Conservation (phyloP, 2,113 vertebrate species). For the Eulemur macaco region DNA sequence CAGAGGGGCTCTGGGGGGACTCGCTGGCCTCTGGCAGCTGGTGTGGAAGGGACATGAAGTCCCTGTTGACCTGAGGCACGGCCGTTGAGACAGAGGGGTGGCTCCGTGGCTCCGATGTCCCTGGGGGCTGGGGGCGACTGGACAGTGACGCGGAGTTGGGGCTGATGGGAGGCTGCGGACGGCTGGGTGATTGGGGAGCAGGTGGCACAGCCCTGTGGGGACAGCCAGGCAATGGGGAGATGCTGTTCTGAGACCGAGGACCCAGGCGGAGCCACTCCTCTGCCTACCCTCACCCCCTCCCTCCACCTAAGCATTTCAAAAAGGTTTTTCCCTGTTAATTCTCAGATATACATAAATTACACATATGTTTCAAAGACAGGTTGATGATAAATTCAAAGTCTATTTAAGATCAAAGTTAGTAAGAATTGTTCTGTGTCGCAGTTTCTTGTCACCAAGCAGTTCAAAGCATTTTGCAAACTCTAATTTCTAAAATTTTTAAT, state of each 20-base stretch:
- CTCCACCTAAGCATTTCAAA: background rate
- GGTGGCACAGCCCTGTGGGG: conserved; percentile 83
- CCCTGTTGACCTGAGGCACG: conserved; percentile 53
- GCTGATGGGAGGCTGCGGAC: conserved; percentile 67
- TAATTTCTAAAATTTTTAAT: background rate
- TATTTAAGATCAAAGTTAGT: background rate
- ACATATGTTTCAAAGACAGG: background rate
- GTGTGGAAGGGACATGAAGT: background rate
- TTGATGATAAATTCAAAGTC: background rate
- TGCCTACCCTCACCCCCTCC: background rate
- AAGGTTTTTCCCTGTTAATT: background rate
- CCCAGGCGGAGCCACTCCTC: background rate
- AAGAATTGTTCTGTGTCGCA: accelerated
- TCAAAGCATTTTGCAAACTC: background rate
- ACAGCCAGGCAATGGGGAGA: background rate
- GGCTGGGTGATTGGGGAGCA: conserved; percentile 75
- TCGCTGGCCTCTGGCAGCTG: background rate
- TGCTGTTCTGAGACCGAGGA: background rate
- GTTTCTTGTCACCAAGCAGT: background rate
- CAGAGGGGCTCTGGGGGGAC: background rate
- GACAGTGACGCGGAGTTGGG: background rate
- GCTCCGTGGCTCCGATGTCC: conserved; percentile 21
- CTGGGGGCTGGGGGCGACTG: background rate
- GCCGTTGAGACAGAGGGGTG: background rate
- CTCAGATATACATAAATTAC: background rate